Base-by-base conservation (phyloP, 1,140 invertebrate genomes). In the Stratiolaelaps scimitus region DNA sequence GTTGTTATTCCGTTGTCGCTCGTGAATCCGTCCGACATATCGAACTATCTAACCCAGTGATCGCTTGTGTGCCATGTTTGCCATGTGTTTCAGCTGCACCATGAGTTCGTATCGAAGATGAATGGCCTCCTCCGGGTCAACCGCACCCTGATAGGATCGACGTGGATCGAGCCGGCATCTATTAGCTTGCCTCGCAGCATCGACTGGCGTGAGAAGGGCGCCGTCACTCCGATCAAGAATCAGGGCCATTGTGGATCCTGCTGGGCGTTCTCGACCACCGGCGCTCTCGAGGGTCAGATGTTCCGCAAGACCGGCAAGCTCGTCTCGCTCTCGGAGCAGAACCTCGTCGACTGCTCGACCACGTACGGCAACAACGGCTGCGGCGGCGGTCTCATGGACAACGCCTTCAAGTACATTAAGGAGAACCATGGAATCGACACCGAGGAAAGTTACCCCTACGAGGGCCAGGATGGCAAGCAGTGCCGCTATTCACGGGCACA, bases 321-420 rank as follows among this genome's bases (percentile, higher is more conserved):
- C 19, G 81, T 92, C 6, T 92, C 90, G 5, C 81, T 98, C 0
- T 93, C 89, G 69, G 94, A 98, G 78, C 93, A 98, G 79, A 96
- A 98, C 76, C 78, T 98, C 53, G 82, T 98, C 40, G 94, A 98
- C 79, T 98, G 94, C 74, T 73, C 72, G 10, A 65, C 43, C 1
- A 70, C 69, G 30, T 71, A 70, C 65, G 72, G 72, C 13, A 98
- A 98, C 79, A 83, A 93, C 75, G 95, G 95, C 45, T 98, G 95
- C 78, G 84, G 89, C 71, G 93, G 93, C 70, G 93, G 93, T 67
- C 78, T 75, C 1, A 76, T 76, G 73, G 74, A 76, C 67, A 67
- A 73, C 43, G 75, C 76, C 19, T 78, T 78, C 69, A 68, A 71
- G 4, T 79, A 79, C 67, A 72, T 78, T 34, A 72, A 74, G 64